Conservation (phyloP, 2,113 vertebrate genomes). For the Platichthys stellatus region DNA sequence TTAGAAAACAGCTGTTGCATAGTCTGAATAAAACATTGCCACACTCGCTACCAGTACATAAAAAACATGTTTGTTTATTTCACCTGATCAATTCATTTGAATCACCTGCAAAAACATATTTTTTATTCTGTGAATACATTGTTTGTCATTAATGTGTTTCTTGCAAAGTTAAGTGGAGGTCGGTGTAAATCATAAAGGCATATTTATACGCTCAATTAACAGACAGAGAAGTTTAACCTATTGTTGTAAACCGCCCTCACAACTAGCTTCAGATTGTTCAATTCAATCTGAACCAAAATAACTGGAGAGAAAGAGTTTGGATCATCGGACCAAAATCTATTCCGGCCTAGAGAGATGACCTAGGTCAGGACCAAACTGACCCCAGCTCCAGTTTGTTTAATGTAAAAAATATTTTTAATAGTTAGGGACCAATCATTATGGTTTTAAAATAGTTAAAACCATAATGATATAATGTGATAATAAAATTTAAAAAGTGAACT, state of each 20-base stretch:
- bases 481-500: too few species aligned
- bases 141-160: slow-evolving; percentile 6
- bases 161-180: neutral
- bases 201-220: neutral
- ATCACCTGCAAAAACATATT: slow-evolving; percentile 50
- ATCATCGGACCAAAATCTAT: too few species aligned
- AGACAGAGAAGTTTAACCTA: neutral
- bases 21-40: slow-evolving; percentile 54
- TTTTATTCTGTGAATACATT: slow-evolving; percentile 29
- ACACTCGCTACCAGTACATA: slow-evolving; percentile 33
- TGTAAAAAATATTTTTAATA: too few species aligned
- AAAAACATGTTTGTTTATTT: slow-evolving; percentile 64
- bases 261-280: neutral
- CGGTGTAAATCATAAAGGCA: neutral
- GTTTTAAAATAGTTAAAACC: neutral
- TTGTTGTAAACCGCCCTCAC: neutral
- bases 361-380: neutral
- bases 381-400: too few species aligned
- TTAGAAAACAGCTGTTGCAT: slow-evolving; percentile 68
- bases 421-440: neutral
- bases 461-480: neutral
- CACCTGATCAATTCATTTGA: slow-evolving; percentile 55
- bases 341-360: neutral
- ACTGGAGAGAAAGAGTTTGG: too few species aligned
- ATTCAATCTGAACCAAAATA: neutral